Evolutionary conservation across 1,140 invertebrate genomes (phyloP).

Genomic region (Conus ventricosus): DNA sequence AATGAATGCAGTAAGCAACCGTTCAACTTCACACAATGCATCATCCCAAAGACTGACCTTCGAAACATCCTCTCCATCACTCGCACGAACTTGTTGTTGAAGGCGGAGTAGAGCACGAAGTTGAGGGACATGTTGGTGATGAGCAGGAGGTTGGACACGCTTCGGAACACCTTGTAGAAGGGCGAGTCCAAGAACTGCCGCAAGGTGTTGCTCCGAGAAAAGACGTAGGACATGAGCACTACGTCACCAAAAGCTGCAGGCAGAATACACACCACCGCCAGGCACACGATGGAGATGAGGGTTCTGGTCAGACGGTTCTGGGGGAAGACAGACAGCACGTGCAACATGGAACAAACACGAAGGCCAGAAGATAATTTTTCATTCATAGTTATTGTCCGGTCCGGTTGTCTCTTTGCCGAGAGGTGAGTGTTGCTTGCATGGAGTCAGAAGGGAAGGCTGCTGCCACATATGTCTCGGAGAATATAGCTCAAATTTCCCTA

Average conservation of each 20-base stretch:
- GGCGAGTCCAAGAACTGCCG: conserved; percentile 42
- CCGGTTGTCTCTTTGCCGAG: too few relatives aligned
- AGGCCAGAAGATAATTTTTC: too few relatives aligned
- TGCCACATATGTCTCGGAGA: too few relatives aligned
- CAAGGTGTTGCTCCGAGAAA: conserved; percentile 45
- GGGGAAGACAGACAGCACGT: neutral
- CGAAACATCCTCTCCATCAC: conserved; percentile 22
- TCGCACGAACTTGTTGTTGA: conserved; percentile 61
- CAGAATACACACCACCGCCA: conserved; percentile 65
- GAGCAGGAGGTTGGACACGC: conserved; percentile 60
- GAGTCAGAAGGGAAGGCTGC: too few relatives aligned
- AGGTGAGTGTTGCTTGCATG: too few relatives aligned
- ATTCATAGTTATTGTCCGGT: too few relatives aligned
- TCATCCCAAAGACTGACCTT: neutral
- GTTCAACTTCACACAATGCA: too few relatives aligned
- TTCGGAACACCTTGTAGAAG: conserved; percentile 54
- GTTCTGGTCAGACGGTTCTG: conserved; percentile 58
- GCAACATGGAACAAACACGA: too few relatives aligned
- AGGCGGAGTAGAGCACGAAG: conserved; percentile 65
- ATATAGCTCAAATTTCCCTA: too few relatives aligned
- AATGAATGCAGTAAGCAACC: too few relatives aligned
- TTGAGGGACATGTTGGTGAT: conserved; percentile 63
- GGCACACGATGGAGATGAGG: conserved; percentile 64
- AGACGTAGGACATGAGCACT: conserved; percentile 56
- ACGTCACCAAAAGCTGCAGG: conserved; percentile 63